Conservation (phyloP, 2,797 vertebrate genomes). For the Trachurus trachurus region DNA sequence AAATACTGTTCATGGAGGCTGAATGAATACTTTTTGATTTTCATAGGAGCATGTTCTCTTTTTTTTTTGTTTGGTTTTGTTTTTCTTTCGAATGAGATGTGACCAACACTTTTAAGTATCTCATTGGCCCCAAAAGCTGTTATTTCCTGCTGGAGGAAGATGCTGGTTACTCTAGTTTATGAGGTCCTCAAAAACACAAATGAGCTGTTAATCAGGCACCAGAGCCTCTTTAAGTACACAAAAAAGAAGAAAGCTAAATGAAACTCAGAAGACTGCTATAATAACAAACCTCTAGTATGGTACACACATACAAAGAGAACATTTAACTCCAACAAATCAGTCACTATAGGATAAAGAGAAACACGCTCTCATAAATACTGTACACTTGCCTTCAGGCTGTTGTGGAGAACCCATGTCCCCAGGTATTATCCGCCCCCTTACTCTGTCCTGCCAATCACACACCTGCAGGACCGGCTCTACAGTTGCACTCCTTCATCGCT, state of each 20-base stretch:
- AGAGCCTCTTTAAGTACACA: background rate
- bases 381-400: conserved; percentile 49
- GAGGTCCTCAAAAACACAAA: conserved; percentile 19
- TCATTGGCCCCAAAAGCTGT: no score
- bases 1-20: background rate
- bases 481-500: background rate
- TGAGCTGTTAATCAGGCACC: background rate
- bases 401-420: conserved; percentile 48
- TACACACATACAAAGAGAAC: background rate
- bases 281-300: background rate
- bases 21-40: background rate
- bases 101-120: background rate
- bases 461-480: conserved; percentile 60
- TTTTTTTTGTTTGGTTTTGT: background rate
- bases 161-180: background rate
- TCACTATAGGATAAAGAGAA: background rate
- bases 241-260: no score
- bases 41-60: background rate
- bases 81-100: background rate
- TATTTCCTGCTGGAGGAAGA: conserved; percentile 7
- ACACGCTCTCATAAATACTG: background rate
- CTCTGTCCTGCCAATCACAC: conserved; percentile 32
- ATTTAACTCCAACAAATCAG: background rate
- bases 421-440: conserved; percentile 42
- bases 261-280: background rate